phyloP scores from a whole-genome alignment of 2,797 vertebrate genomes.

The Perdix hodgsoniae region DNA sequence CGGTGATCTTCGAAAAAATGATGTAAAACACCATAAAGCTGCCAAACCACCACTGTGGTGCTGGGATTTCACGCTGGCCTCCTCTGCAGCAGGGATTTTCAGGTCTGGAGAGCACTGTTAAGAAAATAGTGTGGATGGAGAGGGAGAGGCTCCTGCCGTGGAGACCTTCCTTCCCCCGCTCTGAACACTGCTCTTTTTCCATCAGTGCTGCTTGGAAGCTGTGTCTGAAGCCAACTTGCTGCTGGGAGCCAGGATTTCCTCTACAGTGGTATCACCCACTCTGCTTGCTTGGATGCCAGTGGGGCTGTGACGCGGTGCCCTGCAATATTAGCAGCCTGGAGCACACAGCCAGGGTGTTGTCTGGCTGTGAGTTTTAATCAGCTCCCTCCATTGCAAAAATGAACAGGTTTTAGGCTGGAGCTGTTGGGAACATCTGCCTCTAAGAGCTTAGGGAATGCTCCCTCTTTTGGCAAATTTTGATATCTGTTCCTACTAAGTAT shows the following conservation, averaged over 20 bases:
- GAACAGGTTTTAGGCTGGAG: background rate
- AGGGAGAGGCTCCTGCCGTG: background rate
- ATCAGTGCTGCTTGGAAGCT: accelerated
- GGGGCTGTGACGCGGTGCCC: background rate
- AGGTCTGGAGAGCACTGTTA: background rate
- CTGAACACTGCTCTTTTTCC: accelerated
- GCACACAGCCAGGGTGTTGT: accelerated
- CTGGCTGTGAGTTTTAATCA: background rate
- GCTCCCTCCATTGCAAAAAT: background rate
- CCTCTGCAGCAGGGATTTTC: constrained; percentile 25
- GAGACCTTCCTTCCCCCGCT: background rate
- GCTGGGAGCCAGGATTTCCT: background rate
- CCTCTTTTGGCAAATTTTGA: background rate
- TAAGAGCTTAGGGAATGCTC: background rate
- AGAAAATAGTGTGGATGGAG: background rate
- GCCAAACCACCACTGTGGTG: constrained; percentile 45
- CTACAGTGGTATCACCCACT: background rate
- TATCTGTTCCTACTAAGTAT: background rate
- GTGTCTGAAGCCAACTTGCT: background rate
- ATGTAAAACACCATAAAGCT: constrained; percentile 69
- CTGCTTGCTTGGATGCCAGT: accelerated
- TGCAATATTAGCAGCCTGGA: background rate
- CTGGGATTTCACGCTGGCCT: constrained; percentile 30
- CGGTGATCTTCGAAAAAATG: constrained; percentile 56
- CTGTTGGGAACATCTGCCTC: accelerated